phyloP scores from a whole-genome alignment of 2,113 vertebrate genomes.

The Brachypodius melanocephalos region DNA sequence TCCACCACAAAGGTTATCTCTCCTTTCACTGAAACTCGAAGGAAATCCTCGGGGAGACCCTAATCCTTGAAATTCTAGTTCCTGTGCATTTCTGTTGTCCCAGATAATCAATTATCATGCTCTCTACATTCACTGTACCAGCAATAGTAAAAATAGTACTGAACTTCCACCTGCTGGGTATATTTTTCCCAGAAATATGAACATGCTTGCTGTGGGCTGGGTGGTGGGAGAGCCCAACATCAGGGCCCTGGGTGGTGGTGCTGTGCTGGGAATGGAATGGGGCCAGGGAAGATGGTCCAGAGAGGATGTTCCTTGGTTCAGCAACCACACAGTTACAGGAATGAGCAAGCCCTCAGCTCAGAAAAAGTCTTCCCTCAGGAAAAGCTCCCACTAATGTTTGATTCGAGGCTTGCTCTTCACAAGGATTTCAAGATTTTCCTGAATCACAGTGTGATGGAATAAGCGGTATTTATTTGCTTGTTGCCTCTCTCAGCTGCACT shows the following conservation, averaged over 20 bases:
- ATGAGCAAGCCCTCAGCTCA: neutral
- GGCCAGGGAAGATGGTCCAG: accelerated
- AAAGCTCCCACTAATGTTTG: neutral
- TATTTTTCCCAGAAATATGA: conserved; percentile 30
- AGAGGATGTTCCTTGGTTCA: neutral
- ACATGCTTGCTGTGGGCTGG: neutral
- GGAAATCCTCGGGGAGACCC: neutral
- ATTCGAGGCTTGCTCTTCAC: neutral
- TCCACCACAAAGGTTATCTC: conserved; percentile 38
- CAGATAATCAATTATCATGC: conserved; percentile 58
- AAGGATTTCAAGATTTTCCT: neutral
- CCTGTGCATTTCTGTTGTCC: conserved; percentile 37
- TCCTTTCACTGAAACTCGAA: neutral
- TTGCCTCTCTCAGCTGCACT: neutral
- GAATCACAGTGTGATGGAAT: neutral
- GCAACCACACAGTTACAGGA: accelerated
- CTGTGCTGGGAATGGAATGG: neutral
- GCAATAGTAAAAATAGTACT: conserved; percentile 33
- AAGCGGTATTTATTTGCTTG: neutral
- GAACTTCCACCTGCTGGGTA: conserved; percentile 36
- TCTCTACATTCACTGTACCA: neutral
- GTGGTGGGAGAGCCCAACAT: neutral
- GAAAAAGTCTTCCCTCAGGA: neutral
- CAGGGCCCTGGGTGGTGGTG: neutral
- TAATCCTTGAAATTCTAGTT: conserved; percentile 63